Conservation (phyloP, 1,140 invertebrate species). For the Mycetomoellerius zeteki region DNA sequence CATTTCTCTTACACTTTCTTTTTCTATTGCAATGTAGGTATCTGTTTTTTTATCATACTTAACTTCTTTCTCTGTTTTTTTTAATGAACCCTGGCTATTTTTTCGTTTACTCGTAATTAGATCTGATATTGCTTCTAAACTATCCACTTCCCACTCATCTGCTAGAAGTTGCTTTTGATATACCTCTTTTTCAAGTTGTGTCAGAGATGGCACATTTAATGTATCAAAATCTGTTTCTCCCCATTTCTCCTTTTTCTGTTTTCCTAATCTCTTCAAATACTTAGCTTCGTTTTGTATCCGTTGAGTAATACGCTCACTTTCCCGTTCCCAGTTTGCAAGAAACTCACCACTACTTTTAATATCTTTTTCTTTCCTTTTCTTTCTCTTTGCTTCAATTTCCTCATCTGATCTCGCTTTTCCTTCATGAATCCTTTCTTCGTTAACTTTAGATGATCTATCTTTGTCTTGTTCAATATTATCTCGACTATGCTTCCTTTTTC, state of each 20-base stretch:
- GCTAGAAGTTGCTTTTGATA: constrained; percentile 77
- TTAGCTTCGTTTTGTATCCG: constrained; percentile 70
- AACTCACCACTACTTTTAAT: constrained; percentile 65
- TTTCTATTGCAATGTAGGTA: constrained; percentile 84
- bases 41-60: constrained; percentile 84
- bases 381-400: constrained; percentile 58
- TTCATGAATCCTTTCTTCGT: constrained; percentile 57
- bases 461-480: constrained; percentile 54
- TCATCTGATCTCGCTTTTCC: constrained; percentile 56
- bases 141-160: constrained; percentile 86
- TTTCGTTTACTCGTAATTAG: constrained; percentile 61
- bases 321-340: constrained; percentile 69
- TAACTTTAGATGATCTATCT: constrained; percentile 15
- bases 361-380: constrained; percentile 67
- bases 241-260: constrained; percentile 76
- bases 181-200: constrained; percentile 81
- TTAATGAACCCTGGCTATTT: constrained; percentile 46
- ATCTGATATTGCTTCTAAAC: constrained; percentile 81
- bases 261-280: constrained; percentile 60
- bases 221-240: constrained; percentile 82
- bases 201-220: constrained; percentile 81
- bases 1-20: constrained; percentile 77
- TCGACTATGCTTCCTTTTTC: constrained; percentile 66
- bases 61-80: constrained; percentile 81
- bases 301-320: constrained; percentile 64